Base-by-base conservation (phyloP, 2,888 invertebrate species). In the Cancer borealis region DNA sequence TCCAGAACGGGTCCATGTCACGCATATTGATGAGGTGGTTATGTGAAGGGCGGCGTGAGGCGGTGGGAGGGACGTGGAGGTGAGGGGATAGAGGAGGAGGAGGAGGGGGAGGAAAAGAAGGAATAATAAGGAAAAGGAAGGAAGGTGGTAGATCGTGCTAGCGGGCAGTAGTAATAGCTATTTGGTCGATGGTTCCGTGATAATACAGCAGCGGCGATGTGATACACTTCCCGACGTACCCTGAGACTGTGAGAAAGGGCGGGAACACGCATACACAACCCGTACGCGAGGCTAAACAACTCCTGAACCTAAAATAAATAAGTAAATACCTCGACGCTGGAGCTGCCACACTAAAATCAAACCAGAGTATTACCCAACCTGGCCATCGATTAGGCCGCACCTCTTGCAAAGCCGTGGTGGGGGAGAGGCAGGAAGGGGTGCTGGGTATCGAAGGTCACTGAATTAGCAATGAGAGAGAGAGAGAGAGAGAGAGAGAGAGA, bases 401-500 rank as follows among this genome's bases (percentile, higher is more conserved):
- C 47, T 88, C n/a, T 49, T 89, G 89, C 89, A 30, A 39, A 47
- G 89, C 47, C 26, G 46, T 47, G n/a, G 47, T 17, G 49, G 30
- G 47, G 26, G 89, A 6, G 10, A 21, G 30, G 12, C 6, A 10
- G 17, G 73, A 2, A 14, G 2, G 54, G 54, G 17, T 39, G 88
- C 12, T 10, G 47, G 89, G 89, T 54, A 49, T 89, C 89, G 47
- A 47, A 47, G 47, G 89, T 54, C 47, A 79, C 30, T 79, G 79
- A 79, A 79, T 79, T 79, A 79, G 30, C 79, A 79, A 79, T 79
- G 79, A 30, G 89, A 46, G 46, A 89, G 89, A 89, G 89, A 89
- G 89, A 89, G 89, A 89, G 89, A 89, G 89, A 89, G 89, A 89
- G 45, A 89, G 89, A 89, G 89, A 89, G 45, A 89, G 89, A 89